Base-by-base conservation (phyloP, 30 jellyfish, hydroid and myxozoan genomes). In the Hydractinia symbiolongicarpus region DNA sequence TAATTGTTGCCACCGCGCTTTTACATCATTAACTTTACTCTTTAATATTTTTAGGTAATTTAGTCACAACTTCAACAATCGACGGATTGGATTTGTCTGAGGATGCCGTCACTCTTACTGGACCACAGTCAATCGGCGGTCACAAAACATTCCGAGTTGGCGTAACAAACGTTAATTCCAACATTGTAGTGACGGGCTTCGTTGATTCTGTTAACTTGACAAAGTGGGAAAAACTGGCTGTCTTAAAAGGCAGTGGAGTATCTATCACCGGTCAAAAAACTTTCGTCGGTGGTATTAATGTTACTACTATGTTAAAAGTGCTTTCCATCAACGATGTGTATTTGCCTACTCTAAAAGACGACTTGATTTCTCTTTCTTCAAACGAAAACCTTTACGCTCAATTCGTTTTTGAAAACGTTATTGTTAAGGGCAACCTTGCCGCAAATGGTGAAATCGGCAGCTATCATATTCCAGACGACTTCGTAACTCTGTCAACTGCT, bases 161-260 rank as follows among this genome's bases (percentile, higher is more conserved):
- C 49, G 40, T 3, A 55, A 21, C 5, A 4, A 30, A 9, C 54
- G 83, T 11, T 50, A 13, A 7, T 51, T 30, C 44, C 5, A 66
- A 89, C 76, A 66, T 89, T 8, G 20, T n/a, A 10, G 90, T 89
- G 11, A 78, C 55, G 81, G 96, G 96, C 17, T 73, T 86, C 11
- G 94, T 91, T 58, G 95, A 91, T 61, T 89, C 96, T 50, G 96
- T 86, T 9, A 85, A 91, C 67, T 16, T 91, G 9, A 64, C 84
- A 49, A 61, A 78, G 9, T 74, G 90, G 82, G 60, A 30, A 62
- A 66, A 30, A 5, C 52, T 77, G 19, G 76, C 82, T 14, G 95
- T 83, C 50, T 50, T 19, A 50, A 77, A 57, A 57, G 40, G 54
- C 14, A 50, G 21, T 50, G 13, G 30, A 74, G 40, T 4, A 5